Evolutionary conservation across 2,113 vertebrate species (phyloP).

Genomic region (Sander lucioperca): DNA sequence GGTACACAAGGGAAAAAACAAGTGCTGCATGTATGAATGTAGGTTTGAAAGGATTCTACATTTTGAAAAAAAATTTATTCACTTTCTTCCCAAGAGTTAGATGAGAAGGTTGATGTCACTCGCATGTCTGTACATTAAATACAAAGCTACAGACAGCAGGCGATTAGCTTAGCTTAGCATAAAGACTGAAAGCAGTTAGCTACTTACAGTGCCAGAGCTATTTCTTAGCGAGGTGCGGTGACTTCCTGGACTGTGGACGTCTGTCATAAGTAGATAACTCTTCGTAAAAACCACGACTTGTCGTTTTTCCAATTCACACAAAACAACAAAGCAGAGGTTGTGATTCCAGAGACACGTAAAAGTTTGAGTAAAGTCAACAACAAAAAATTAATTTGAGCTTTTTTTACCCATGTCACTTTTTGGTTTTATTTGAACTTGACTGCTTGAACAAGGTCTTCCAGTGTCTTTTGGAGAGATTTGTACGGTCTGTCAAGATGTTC

Average conservation of each 20-base stretch:
- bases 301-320: too few species aligned
- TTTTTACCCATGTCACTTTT: neutral
- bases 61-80: neutral
- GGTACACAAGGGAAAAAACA: neutral
- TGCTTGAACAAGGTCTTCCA: neutral
- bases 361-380: neutral
- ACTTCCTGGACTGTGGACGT: neutral
- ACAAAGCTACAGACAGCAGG: neutral
- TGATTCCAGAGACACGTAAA: neutral
- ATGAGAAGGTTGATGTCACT: neutral
- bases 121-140: neutral
- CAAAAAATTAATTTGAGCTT: neutral
- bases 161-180: neutral
- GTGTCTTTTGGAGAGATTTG: constrained; percentile 9
- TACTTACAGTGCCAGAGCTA: too few species aligned
- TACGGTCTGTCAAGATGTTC: neutral
- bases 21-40: neutral
- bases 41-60: neutral
- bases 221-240: neutral
- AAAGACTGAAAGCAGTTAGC: neutral
- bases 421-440: neutral
- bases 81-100: neutral
- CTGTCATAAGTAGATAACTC: too few species aligned
- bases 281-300: too few species aligned
- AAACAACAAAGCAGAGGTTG: neutral